Evolutionary conservation across 2,797 vertebrate species (phyloP).

Genomic region (Austrolebias charrua): DNA sequence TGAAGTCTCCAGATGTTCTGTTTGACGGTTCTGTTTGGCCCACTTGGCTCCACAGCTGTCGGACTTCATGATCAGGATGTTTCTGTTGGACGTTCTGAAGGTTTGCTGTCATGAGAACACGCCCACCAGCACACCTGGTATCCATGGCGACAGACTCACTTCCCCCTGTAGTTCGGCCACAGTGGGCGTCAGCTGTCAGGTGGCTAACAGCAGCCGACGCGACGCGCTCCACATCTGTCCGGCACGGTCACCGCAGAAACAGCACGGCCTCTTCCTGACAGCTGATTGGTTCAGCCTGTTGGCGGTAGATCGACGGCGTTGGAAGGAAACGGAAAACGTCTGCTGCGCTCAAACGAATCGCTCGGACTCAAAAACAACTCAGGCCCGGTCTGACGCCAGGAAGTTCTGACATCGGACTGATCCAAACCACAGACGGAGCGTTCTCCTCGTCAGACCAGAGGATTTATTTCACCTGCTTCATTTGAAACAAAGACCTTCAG

Average conservation of each 20-base stretch:
- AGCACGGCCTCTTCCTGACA: constrained; percentile 14
- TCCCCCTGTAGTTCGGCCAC: too few species aligned
- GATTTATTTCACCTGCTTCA: too few species aligned
- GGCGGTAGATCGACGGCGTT: background rate
- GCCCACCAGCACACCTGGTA: background rate
- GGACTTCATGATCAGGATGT: too few species aligned
- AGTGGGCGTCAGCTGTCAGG: constrained; percentile 9
- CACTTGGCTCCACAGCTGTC: too few species aligned
- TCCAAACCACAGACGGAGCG: too few species aligned
- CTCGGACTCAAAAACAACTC: background rate
- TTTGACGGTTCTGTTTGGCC: background rate
- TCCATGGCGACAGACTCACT: background rate
- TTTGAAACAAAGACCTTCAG: too few species aligned
- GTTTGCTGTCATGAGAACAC: background rate
- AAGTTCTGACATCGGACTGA: too few species aligned
- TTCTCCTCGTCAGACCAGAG: too few species aligned
- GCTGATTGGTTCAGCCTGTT: constrained; percentile 49
- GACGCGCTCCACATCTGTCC: constrained; percentile 15
- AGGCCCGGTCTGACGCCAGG: too few species aligned
- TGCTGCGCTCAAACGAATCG: too few species aligned
- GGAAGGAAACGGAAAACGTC: too few species aligned
- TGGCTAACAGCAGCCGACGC: constrained; percentile 6
- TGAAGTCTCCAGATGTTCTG: background rate
- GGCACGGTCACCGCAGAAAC: too few species aligned
- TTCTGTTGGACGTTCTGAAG: background rate